Percentiles rank a stretch among this genome's conserved stretches.
Conservation (phyloP, 2,888 invertebrate species). For the Phymatocera aterrima region DNA sequence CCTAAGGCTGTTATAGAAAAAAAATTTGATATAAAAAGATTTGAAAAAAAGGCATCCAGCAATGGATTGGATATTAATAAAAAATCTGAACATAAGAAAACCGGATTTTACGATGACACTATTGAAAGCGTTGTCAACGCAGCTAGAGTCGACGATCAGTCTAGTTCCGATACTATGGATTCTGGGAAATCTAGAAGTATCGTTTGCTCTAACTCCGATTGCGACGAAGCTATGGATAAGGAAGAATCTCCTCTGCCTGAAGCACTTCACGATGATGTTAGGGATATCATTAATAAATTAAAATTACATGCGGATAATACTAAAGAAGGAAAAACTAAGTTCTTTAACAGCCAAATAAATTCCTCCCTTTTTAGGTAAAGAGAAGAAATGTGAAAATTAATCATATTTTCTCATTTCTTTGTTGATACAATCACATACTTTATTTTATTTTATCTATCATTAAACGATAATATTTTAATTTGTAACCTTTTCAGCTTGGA, state of each 20-base stretch:
- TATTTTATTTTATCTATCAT: conserved; percentile 14
- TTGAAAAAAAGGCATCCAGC: conserved; percentile 57
- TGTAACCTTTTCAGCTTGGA: conserved; percentile 71
- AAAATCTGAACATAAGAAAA: conserved; percentile 60
- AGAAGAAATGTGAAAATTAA: conserved; percentile 25
- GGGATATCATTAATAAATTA: conserved; percentile 73
- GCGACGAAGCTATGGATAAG: conserved; percentile 67
- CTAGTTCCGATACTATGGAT: conserved; percentile 69
- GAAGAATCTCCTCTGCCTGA: conserved; percentile 74
- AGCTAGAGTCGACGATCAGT: conserved; percentile 70
- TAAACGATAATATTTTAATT: neutral
- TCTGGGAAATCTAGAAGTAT: conserved; percentile 70
- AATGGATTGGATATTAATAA: conserved; percentile 66
- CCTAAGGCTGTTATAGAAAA: conserved; percentile 53
- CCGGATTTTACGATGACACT: conserved; percentile 75
- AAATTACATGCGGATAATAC: conserved; percentile 71
- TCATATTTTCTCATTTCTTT: conserved; percentile 33
- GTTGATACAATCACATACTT: conserved; percentile 18
- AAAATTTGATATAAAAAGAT: conserved; percentile 55
- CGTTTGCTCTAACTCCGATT: conserved; percentile 67
- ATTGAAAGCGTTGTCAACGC: conserved; percentile 78
- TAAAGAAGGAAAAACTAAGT: conserved; percentile 76
- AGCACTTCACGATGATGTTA: conserved; percentile 74
- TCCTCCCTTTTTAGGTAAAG: conserved; percentile 76
- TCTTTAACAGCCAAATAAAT: conserved; percentile 77